These are phyloP conservation scores for Melanocharis versteri DNA, from an alignment of 2,113 vertebrate species.

Conservation along the genomic window DNA sequence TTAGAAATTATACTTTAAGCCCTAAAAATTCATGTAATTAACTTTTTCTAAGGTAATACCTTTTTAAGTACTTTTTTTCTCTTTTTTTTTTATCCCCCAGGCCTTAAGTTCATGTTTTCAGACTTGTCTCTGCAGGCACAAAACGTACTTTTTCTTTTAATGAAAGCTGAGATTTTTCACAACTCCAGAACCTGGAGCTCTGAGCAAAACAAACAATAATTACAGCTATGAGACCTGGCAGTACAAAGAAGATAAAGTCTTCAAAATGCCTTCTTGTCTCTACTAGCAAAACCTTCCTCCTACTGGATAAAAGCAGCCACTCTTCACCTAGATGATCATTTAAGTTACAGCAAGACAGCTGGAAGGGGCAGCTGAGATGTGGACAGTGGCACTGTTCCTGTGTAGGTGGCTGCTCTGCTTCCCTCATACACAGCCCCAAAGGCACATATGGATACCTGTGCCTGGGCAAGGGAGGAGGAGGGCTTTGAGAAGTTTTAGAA, in stretches of 20 bases:
- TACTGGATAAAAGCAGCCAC: neutral
- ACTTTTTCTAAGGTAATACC: neutral
- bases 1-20: neutral
- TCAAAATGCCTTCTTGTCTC: neutral
- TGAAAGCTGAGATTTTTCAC: slow-evolving; percentile 28
- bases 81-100: neutral
- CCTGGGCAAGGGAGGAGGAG: neutral
- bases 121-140: slow-evolving; percentile 18
- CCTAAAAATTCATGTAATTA: neutral
- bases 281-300: neutral
- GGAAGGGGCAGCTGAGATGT: neutral
- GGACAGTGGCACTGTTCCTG: neutral
- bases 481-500: neutral
- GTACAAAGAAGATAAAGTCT: neutral
- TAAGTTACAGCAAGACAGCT: neutral
- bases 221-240: neutral
- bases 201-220: slow-evolving; percentile 17
- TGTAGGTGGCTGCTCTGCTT: neutral
- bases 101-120: neutral
- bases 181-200: neutral
- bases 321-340: neutral
- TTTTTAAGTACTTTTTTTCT: neutral
- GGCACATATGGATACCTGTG: neutral
- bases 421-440: neutral
- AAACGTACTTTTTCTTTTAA: slow-evolving; percentile 10